phyloP scores from a whole-genome alignment of 1,140 invertebrate species.

The Oscheius sp. region DNA sequence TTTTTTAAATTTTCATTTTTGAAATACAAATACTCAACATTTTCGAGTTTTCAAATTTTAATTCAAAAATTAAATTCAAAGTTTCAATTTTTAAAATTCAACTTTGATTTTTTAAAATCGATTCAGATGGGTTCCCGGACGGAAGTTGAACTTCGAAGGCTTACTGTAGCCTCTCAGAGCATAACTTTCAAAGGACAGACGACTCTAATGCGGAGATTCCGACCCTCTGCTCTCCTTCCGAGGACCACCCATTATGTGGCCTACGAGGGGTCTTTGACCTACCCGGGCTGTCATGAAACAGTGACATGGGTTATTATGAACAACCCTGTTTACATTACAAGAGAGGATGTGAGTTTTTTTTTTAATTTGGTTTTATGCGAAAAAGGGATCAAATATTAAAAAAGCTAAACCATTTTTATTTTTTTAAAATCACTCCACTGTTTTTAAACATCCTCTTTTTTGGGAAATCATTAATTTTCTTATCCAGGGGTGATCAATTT shows the following conservation, averaged over 20 bases:
- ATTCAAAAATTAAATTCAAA: too few relatives aligned
- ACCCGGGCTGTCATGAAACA: slow-evolving; percentile 70
- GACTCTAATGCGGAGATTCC: slow-evolving; percentile 43
- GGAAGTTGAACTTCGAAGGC: slow-evolving; percentile 48
- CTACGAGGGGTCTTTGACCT: slow-evolving; percentile 93
- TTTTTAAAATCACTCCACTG: too few relatives aligned
- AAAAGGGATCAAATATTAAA: too few relatives aligned
- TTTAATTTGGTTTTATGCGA: too few relatives aligned
- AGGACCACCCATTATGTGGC: slow-evolving; percentile 87
- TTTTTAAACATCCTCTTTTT: too few relatives aligned
- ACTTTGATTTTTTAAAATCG: too few relatives aligned
- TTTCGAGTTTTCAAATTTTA: too few relatives aligned
- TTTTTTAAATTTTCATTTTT: not conserved
- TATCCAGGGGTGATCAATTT: too few relatives aligned
- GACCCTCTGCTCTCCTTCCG: slow-evolving; percentile 73
- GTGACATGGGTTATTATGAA: slow-evolving; percentile 89
- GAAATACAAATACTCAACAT: too few relatives aligned
- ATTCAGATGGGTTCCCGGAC: slow-evolving; percentile 55
- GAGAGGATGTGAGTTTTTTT: slow-evolving; percentile 51
- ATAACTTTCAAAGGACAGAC: slow-evolving; percentile 56
- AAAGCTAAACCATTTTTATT: too few relatives aligned
- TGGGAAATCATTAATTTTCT: too few relatives aligned
- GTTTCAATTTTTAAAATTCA: too few relatives aligned
- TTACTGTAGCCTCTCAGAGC: slow-evolving; percentile 54
- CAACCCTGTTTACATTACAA: slow-evolving; percentile 79